Evolutionary conservation across 2,113 vertebrate species (phyloP).

Genomic region (Drymodes brunneopygia): DNA sequence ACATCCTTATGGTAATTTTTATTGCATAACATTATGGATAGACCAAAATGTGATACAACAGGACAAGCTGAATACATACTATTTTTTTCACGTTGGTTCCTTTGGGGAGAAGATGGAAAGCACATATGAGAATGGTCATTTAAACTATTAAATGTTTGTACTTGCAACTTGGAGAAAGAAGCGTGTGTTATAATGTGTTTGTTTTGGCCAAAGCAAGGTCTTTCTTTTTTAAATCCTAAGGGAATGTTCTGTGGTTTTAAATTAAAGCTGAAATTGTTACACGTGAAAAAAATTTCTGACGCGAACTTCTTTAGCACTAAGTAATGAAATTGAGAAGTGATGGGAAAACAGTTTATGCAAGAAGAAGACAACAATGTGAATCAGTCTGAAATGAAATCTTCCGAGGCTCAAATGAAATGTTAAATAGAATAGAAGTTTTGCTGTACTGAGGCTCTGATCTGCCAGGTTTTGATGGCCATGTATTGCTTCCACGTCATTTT

Average conservation of each 20-base stretch:
- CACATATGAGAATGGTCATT: not conserved
- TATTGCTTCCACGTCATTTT: not conserved
- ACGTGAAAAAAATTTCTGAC: not conserved
- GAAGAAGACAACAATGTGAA: not conserved
- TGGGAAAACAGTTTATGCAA: not conserved
- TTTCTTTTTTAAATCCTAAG: not conserved
- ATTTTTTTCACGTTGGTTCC: not conserved
- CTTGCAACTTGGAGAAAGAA: not conserved
- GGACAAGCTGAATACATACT: not conserved
- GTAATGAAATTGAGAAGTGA: not conserved
- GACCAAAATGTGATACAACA: not conserved
- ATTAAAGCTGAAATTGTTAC: not conserved
- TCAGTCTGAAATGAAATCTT: not conserved
- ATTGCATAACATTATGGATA: not conserved
- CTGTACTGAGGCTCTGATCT: not conserved
- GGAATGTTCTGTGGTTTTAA: not conserved
- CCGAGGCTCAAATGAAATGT: not conserved
- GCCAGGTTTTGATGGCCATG: not conserved
- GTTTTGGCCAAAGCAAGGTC: not conserved
- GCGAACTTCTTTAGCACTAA: not conserved
- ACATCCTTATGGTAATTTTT: not conserved
- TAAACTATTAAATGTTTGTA: not conserved
- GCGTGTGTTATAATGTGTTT: not conserved
- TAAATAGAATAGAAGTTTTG: not conserved
- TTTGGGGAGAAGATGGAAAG: not conserved